Conservation (phyloP, 2,888 invertebrate genomes). For the Mechanitis mazaeus region DNA sequence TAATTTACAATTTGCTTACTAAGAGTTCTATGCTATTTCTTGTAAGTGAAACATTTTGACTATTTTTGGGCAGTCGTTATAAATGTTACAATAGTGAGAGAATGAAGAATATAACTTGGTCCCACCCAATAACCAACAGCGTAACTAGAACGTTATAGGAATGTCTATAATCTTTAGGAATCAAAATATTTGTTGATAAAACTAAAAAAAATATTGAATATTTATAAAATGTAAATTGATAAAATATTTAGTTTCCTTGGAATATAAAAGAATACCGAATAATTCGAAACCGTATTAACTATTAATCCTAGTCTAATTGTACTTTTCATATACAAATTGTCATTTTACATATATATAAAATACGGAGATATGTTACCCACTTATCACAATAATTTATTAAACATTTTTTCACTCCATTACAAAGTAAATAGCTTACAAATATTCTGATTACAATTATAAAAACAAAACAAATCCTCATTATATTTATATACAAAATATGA, state of each 20-base stretch:
- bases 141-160: background rate
- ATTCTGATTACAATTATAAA: constrained; percentile 7
- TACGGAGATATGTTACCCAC: constrained; percentile 26
- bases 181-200: too few species aligned
- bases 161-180: too few species aligned
- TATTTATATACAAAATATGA: too few species aligned
- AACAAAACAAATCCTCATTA: background rate
- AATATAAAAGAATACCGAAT: constrained; percentile 27
- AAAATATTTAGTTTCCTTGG: background rate
- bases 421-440: constrained; percentile 6
- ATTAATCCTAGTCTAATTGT: constrained; percentile 31
- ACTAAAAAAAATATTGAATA: too few species aligned
- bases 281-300: constrained; percentile 8
- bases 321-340: constrained; percentile 35
- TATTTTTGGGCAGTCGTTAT: constrained; percentile 1
- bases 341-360: constrained; percentile 21
- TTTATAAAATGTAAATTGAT: too few species aligned
- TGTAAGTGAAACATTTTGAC: constrained; percentile 1
- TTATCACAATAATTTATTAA: constrained; percentile 40
- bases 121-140: background rate
- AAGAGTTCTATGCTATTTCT: background rate
- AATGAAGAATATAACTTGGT: background rate
- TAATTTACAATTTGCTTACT: too few species aligned
- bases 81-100: background rate
- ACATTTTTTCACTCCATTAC: constrained; percentile 12